These are phyloP conservation scores for Prochilodus magdalenae DNA, from an alignment of 2,113 vertebrate genomes.

Conservation along the genomic window DNA sequence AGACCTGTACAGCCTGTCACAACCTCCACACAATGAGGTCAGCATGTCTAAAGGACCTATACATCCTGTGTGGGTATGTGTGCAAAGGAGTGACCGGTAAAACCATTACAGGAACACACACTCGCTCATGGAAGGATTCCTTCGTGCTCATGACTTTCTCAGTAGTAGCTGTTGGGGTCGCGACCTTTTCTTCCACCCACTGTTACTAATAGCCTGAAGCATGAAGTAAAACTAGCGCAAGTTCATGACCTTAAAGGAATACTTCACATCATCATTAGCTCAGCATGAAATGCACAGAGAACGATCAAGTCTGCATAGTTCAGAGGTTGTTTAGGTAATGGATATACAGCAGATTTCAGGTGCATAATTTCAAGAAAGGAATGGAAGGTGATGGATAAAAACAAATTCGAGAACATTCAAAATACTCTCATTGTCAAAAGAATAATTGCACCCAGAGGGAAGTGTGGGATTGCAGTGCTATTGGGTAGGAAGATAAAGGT, in stretches of 20 bases:
- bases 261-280: not conserved
- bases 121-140: constrained; percentile 14
- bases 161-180: not conserved
- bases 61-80: constrained; percentile 20
- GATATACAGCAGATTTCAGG: too few relatives aligned
- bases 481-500: too few relatives aligned
- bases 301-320: too few relatives aligned
- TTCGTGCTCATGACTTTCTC: not conserved
- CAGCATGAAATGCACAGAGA: too few relatives aligned
- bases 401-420: too few relatives aligned
- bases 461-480: too few relatives aligned
- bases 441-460: too few relatives aligned
- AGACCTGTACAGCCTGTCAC: too few relatives aligned
- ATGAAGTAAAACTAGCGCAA: not conserved
- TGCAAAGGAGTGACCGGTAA: constrained; percentile 29
- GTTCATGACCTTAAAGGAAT: constrained; percentile 23
- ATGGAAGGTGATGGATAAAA: too few relatives aligned
- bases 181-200: constrained; percentile 17
- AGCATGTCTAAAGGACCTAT: not conserved
- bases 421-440: too few relatives aligned
- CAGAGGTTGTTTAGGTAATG: too few relatives aligned
- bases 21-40: not conserved
- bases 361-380: too few relatives aligned
- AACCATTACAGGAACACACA: constrained; percentile 10
- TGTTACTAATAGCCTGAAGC: not conserved